A percentile compares a stretch with the other conserved stretches of the same genome.
Evolutionary conservation across 2,797 vertebrate species (phyloP).

Genomic region (Fistularia commersonii): DNA sequence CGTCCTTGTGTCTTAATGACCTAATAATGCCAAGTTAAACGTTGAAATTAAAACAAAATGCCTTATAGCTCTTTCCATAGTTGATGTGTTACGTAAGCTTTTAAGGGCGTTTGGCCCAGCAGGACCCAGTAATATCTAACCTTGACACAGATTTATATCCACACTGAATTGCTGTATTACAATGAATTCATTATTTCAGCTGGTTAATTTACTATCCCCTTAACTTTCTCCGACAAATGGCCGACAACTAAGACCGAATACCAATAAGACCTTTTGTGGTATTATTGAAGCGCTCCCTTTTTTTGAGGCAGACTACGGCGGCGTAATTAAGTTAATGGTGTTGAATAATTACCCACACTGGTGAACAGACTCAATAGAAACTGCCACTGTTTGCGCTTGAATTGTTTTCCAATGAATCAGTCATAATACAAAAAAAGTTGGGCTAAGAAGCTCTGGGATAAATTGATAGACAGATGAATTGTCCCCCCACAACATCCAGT

Average conservation of each 20-base stretch:
- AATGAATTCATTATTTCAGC: constrained; percentile 14
- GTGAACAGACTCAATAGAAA: constrained; percentile 38
- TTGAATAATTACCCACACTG: constrained; percentile 46
- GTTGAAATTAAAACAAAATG: no score
- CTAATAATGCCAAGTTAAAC: no score
- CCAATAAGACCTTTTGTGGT: constrained; percentile 22
- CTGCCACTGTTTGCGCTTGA: constrained; percentile 42
- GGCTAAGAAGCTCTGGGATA: constrained; percentile 22
- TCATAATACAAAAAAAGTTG: constrained; percentile 36
- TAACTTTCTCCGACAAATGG: constrained; percentile 14
- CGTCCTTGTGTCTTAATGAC: no score
- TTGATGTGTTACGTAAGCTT: no score
- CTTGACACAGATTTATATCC: no score
- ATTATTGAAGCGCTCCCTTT: constrained; percentile 32
- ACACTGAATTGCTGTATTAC: no score
- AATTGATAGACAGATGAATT: constrained; percentile 42
- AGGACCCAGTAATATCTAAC: no score
- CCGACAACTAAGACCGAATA: constrained; percentile 26
- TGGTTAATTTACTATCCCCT: constrained; percentile 20
- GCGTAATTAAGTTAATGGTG: constrained; percentile 43
- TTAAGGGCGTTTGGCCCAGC: no score
- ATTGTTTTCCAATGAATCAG: constrained; percentile 44
- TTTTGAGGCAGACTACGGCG: constrained; percentile 24
- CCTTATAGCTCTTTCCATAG: no score
- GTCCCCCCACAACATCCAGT: constrained; percentile 11